Conservation (phyloP, 2,888 invertebrate genomes). For the Chorisops tibialis region DNA sequence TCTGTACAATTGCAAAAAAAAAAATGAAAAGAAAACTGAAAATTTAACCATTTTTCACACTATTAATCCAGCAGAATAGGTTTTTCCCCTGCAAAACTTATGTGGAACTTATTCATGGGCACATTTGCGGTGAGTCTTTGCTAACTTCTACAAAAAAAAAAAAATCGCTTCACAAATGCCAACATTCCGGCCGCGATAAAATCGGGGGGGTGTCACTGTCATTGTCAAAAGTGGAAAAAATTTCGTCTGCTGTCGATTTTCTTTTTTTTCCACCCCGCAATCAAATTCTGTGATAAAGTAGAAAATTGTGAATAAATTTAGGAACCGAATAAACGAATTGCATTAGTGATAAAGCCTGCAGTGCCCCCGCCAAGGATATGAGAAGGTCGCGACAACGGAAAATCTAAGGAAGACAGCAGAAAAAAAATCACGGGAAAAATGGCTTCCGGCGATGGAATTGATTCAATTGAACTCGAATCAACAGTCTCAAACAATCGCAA, state of each 20-base stretch:
- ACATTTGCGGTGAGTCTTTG: no score
- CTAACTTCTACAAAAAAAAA: no score
- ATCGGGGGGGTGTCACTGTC: conserved; percentile 21
- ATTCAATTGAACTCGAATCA: conserved; percentile 76
- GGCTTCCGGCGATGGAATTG: conserved; percentile 80
- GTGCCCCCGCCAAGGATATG: conserved; percentile 8
- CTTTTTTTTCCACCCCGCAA: conserved; percentile 14
- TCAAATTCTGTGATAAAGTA: conserved; percentile 27
- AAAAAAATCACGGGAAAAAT: conserved; percentile 53
- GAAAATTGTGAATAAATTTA: conserved; percentile 19
- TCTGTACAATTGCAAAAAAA: no score
- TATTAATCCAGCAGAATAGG: no score
- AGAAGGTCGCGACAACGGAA: conserved; percentile 7
- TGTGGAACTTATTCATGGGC: no score
- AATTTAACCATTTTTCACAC: no score
- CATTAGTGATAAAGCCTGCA: neutral
- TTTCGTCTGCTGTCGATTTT: conserved; percentile 41
- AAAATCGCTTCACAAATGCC: no score
- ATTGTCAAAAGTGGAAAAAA: conserved; percentile 51
- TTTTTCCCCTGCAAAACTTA: no score
- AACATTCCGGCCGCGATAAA: no score
- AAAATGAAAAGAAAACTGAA: no score
- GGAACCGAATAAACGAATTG: neutral
- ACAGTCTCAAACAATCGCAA: conserved; percentile 61
- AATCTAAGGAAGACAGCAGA: no score